Conservation (phyloP, 2,797 vertebrate species). For the Ctenochaetus hawaiiensis region DNA sequence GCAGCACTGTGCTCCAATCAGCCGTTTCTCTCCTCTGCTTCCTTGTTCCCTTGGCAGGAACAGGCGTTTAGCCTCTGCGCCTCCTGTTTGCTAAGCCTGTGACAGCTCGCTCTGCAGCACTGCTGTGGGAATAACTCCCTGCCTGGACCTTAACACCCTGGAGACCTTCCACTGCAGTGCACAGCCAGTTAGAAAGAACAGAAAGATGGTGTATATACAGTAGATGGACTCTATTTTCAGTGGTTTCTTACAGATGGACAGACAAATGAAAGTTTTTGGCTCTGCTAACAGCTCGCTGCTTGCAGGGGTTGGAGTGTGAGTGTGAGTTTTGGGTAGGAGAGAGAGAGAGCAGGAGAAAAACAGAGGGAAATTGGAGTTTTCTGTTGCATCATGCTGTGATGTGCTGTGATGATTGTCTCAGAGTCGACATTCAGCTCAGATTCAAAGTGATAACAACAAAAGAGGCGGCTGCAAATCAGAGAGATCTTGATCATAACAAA, state of each 20-base stretch:
- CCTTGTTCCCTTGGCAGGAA: constrained; percentile 61
- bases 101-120: constrained; percentile 57
- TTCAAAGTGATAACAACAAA: constrained; percentile 25
- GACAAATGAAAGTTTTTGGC: constrained; percentile 23
- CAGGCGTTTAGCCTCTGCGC: constrained; percentile 69
- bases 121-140: constrained; percentile 68
- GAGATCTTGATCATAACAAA: constrained; percentile 40
- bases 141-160: constrained; percentile 54
- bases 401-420: constrained; percentile 31
- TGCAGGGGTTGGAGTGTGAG: constrained; percentile 30
- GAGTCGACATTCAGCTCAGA: constrained; percentile 39
- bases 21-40: constrained; percentile 48
- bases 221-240: constrained; percentile 6
- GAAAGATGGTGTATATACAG: constrained; percentile 35
- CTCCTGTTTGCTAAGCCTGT: constrained; percentile 67
- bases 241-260: constrained; percentile 23
- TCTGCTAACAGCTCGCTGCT: constrained; percentile 35
- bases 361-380: constrained; percentile 28
- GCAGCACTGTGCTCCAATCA: constrained; percentile 30
- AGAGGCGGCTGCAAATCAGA: constrained; percentile 40
- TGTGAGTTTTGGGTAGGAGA: constrained; percentile 42
- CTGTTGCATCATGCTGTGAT: constrained; percentile 44
- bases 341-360: constrained; percentile 17
- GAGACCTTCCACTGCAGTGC: constrained; percentile 58
- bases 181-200: constrained; percentile 36